A percentile compares a stretch with the other conserved stretches of the same genome.
Conservation (phyloP, 2,797 vertebrate genomes). For the Notamacropus eugenii region DNA sequence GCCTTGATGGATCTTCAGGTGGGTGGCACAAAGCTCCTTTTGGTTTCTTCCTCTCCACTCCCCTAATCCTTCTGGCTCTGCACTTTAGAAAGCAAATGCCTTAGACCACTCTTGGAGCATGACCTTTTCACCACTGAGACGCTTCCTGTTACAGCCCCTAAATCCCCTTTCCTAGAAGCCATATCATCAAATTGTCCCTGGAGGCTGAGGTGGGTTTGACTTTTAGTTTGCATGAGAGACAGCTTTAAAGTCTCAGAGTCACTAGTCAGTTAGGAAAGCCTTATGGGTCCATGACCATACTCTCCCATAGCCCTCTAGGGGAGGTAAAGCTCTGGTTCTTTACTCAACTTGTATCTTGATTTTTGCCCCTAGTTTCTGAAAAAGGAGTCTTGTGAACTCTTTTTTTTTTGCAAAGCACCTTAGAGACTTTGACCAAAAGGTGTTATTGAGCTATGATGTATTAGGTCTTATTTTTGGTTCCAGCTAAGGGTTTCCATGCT, state of each 20-base stretch:
- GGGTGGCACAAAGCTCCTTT: not conserved
- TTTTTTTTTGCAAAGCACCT: slow-evolving; percentile 15
- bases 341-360: not conserved
- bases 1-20: not conserved
- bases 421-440: not conserved
- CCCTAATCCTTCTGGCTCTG: slow-evolving; percentile 14
- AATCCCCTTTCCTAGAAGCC: not conserved
- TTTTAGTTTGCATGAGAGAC: not conserved
- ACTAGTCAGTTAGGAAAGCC: not conserved
- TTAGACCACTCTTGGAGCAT: not conserved
- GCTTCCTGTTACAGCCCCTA: not conserved
- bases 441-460: slow-evolving; percentile 20
- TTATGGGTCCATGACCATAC: not conserved
- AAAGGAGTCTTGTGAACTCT: slow-evolving; percentile 4
- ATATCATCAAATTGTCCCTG: not conserved
- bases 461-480: slow-evolving; percentile 11
- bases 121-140: slow-evolving; percentile 18
- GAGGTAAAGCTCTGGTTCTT: not conserved
- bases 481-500: not conserved
- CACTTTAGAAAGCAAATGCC: not conserved
- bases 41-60: not conserved
- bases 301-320: not conserved
- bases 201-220: not conserved
- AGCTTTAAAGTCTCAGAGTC: not conserved
- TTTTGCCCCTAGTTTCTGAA: slow-evolving; percentile 39